phyloP scores from a whole-genome alignment of 2,888 invertebrate species.

The Choristoneura rosaceana region DNA sequence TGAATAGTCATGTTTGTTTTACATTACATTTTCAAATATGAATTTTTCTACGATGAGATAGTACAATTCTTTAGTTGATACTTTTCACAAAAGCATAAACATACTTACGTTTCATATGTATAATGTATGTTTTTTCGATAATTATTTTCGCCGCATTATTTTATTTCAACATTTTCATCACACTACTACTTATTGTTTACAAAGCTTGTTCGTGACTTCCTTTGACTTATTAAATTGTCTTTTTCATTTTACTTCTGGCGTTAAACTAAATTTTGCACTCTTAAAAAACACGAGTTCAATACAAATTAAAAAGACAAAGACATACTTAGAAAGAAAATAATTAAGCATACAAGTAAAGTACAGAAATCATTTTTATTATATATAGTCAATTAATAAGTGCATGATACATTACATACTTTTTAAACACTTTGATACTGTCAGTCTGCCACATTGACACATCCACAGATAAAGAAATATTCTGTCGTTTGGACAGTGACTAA shows the following conservation, averaged over 20 bases:
- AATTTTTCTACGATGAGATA: neutral
- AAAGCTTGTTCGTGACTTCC: neutral
- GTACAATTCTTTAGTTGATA: neutral
- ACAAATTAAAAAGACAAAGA: too few relatives aligned
- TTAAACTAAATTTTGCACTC: too few relatives aligned
- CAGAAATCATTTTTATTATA: too few relatives aligned
- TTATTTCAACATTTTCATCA: slow-evolving; percentile 29
- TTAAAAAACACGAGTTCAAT: too few relatives aligned
- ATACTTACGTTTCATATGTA: slow-evolving; percentile 30
- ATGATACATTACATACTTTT: neutral
- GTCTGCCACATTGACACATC: neutral
- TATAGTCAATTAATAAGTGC: neutral
- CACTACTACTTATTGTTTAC: neutral
- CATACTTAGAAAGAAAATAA: neutral
- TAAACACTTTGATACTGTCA: neutral
- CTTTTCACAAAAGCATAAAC: neutral
- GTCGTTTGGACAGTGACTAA: too few relatives aligned
- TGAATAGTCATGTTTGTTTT: slow-evolving; percentile 7
- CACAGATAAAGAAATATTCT: slow-evolving; percentile 7
- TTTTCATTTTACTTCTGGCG: neutral
- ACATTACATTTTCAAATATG: neutral
- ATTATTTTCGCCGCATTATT: slow-evolving; percentile 27
- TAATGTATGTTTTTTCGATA: slow-evolving; percentile 5
- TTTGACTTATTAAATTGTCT: too few relatives aligned
- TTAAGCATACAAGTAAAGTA: too few relatives aligned